Base-by-base conservation (phyloP, 2,888 invertebrate species). In the Tenthredo notha region DNA sequence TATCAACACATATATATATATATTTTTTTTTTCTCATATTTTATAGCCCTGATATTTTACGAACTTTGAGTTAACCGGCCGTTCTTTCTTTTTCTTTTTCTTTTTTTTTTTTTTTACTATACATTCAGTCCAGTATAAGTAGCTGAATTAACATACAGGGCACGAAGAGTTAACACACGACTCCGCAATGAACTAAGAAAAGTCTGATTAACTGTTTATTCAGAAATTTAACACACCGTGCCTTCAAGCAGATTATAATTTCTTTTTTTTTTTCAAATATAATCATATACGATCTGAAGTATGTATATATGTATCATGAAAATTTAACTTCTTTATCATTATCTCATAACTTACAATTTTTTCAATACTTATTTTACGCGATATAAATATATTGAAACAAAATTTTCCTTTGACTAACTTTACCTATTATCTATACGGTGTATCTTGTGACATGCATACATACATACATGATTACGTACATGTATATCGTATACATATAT, bases 131-230 rank as follows among this genome's bases (percentile, higher is more conserved):
- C 29, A 77, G 47, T 77, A 77, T 21, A 37, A 77, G 33, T 77
- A 77, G 75, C 29, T 15, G 50, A 77, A 50, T 77, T 77, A 50
- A 50, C 75, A 77, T 77, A 54, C n/a, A 33, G 50, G n/a, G 75
- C 50, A 75, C 50, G 75, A 75, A 50, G 25, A 25, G 18, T 25
- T 50, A 50, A 75, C 29, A 25, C 75, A 29, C 9, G 29, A 50
- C 50, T 50, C 25, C 18, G 47, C 25, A 25, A 25, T 61, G 1
- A 61, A 61, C 9, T 21, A 25, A 61, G 18, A 61, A 61, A 61
- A n/a, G 25, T 61, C 25, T 21, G 58, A 58, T 58, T 21, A 21
- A 21, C 58, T 9, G 58, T 58, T 58, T 7, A 58, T 58, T 21
- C 9, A 61, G 18, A 18, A 50, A 50, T 50, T 47, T 58, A 58